These are phyloP conservation scores for Trichogramma evanescens DNA, from an alignment of 2,888 invertebrate species.

Conservation along the genomic window DNA sequence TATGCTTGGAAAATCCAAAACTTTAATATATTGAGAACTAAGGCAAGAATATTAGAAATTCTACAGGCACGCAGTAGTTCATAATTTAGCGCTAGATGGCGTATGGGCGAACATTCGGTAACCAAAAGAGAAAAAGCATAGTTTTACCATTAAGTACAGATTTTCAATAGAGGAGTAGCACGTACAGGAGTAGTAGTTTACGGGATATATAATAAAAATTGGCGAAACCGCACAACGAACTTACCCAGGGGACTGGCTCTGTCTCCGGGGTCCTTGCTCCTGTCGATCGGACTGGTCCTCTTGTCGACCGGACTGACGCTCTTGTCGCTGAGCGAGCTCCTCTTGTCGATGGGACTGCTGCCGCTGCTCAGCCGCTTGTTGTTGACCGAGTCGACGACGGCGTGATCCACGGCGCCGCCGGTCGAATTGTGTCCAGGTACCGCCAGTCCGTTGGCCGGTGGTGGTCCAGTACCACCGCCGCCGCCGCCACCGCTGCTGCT, in stretches of 20 bases:
- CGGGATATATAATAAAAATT: background rate
- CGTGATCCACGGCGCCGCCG: constrained; percentile 19
- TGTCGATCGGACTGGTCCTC: constrained; percentile 32
- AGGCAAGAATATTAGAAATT: no score
- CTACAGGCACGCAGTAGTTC: no score
- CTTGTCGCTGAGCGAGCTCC: constrained; percentile 48
- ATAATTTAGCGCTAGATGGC: no score
- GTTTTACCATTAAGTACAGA: no score
- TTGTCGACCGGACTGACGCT: constrained; percentile 40
- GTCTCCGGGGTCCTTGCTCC: constrained; percentile 31
- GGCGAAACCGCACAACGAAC: constrained; percentile 2
- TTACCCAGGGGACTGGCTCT: constrained; percentile 33
- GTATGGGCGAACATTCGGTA: no score
- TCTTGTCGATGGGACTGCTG: constrained; percentile 43
- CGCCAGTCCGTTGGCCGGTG: constrained; percentile 11
- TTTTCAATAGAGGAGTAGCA: background rate
- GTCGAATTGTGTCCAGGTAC: background rate
- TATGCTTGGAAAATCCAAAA: no score
- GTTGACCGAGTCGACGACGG: constrained; percentile 25
- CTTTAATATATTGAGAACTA: no score
- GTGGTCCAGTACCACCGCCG: constrained; percentile 32
- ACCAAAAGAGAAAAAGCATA: no score
- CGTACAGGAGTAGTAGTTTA: background rate
- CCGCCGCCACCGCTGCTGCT: constrained; percentile 28
- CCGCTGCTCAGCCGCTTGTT: constrained; percentile 39